Percentiles rank a stretch among this genome's conserved stretches.
Conservation (phyloP, 2,113 vertebrate species). For the Xenus cinereus region DNA sequence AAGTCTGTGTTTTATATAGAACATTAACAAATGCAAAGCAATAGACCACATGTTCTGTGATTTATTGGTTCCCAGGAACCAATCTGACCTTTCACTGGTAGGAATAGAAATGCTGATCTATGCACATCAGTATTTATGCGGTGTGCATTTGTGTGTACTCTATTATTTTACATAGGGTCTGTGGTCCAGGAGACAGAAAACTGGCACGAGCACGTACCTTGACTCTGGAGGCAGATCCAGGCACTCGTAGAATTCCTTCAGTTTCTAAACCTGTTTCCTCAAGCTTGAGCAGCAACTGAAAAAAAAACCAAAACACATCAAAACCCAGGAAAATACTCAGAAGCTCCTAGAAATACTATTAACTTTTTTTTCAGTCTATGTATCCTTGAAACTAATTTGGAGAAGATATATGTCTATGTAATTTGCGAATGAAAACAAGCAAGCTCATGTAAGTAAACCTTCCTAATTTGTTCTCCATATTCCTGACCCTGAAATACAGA, state of each 20-base stretch:
- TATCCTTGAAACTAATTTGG: background rate
- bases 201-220: conserved; percentile 77
- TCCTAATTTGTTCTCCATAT: background rate
- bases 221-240: conserved; percentile 91
- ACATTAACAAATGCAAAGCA: background rate
- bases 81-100: background rate
- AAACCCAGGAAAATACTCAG: background rate
- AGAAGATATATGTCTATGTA: background rate
- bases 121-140: background rate
- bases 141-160: background rate
- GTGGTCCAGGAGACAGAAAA: background rate
- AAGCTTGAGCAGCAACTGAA: conserved; percentile 88
- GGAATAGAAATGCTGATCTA: background rate
- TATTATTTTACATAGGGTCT: background rate
- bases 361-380: background rate
- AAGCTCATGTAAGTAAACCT: background rate
- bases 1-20: conserved; percentile 6
- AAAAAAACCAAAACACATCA: background rate
- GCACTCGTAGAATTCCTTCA: conserved; percentile 93
- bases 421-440: background rate
- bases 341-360: background rate
- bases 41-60: background rate
- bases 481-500: background rate
- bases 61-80: conserved; percentile 45
- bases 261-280: conserved; percentile 92